Base-by-base conservation (phyloP, 2,888 invertebrate species). In the Dasysyrphus tricinctus region DNA sequence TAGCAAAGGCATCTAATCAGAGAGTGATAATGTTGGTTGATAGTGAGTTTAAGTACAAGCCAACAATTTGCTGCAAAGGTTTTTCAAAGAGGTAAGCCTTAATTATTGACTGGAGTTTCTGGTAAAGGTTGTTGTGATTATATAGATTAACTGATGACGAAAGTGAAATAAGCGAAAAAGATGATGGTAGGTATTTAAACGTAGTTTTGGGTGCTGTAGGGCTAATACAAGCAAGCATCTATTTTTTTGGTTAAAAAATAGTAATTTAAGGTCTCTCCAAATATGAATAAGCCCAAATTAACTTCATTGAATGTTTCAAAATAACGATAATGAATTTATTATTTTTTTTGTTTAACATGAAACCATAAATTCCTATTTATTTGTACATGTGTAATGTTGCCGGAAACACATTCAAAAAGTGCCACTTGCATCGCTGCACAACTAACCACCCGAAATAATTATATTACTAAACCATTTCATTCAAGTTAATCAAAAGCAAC, bases 341-440 rank as follows among this genome's bases (percentile, higher is more conserved):
- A 8, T 4, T 16, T 1, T 44, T 2, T n/a, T 44, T 44, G 5
- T n/a, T n/a, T 44, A 3, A 51, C 14, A n/a, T 32, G 8, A 54
- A 32, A 54, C 8, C 14, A 54, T 54, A 54, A 54, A 54, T 32
- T 32, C 29, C 29, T 8, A 54, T 32, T 54, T 29, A 8, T 54
- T 54, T 54, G 32, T 54, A 32, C 54, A 54, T 54, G 16, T 32
- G 54, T n/a, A 12, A 54, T 61, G 24, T 47, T 65, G 44, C 47
- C 63, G 63, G 63, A 65, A 65, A 29, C 29, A n/a, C 24, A 24
- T 1, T 65, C 24, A 11, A 47, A 47, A n/a, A 67, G 37, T 77
- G n/a, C 47, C 69, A 77, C 47, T 39, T 77, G 67, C 73, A 65
- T 29, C 65, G 65, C 24, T 56, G 56, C 42, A 57, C 74, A 74